A percentile compares a stretch with the other conserved stretches of the same genome.
phyloP scores from a whole-genome alignment of 2,797 vertebrate species.

The Peromyscus attwateri region DNA sequence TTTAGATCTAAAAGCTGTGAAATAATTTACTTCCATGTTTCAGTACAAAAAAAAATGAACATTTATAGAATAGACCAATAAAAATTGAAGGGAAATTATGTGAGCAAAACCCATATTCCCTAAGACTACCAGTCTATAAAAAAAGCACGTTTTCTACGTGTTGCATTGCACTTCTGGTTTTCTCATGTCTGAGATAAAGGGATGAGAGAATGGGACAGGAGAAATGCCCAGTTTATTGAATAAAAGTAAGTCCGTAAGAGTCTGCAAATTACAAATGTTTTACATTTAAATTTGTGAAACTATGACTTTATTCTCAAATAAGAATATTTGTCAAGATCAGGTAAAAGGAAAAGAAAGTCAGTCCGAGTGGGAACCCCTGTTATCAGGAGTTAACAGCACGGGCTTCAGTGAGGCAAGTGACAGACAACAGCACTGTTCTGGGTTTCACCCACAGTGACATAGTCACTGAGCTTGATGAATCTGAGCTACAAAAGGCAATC shows the following conservation, averaged over 20 bases:
- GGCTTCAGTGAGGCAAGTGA: not conserved
- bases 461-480: not conserved
- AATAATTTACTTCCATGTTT: slow-evolving; percentile 9
- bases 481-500: not conserved
- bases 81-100: not conserved
- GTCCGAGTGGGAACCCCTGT: not conserved
- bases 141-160: not conserved
- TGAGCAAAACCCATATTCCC: not conserved
- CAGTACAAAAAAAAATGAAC: not conserved
- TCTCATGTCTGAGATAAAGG: not conserved
- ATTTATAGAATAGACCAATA: not conserved
- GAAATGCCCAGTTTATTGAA: not conserved
- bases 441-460: not conserved
- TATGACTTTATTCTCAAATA: not conserved
- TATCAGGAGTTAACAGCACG: fast-evolving
- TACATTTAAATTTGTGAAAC: not conserved
- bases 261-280: not conserved
- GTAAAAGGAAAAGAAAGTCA: not conserved
- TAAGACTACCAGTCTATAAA: not conserved
- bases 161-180: not conserved
- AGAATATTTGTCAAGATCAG: not conserved
- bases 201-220: not conserved
- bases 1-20: not conserved
- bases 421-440: not conserved
- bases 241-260: not conserved